phyloP scores from a whole-genome alignment of 2,888 invertebrate species.

The Shargacucullia verbasci region DNA sequence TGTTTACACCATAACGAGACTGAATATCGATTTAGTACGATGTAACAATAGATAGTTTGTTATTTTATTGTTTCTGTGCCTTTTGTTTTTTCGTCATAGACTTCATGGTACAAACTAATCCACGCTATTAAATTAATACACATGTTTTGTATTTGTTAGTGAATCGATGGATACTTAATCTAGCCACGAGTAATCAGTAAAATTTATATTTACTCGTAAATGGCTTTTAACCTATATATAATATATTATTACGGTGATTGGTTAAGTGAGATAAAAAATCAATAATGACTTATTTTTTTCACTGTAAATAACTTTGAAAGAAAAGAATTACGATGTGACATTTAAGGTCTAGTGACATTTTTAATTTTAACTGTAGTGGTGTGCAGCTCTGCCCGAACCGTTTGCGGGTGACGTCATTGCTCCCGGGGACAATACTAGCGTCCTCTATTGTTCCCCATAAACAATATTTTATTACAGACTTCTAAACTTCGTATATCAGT shows the following conservation, averaged over 20 bases:
- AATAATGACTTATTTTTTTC: not conserved
- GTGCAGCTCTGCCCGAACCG: constrained; percentile 54
- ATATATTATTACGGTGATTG: too few species aligned
- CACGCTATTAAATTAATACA: too few species aligned
- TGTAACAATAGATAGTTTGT: not conserved
- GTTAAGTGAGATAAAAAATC: too few species aligned
- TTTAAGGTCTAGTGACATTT: constrained; percentile 46
- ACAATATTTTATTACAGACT: constrained; percentile 76
- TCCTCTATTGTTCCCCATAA: constrained; percentile 73
- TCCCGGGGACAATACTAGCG: constrained; percentile 63
- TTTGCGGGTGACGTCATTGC: constrained; percentile 58
- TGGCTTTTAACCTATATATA: too few species aligned
- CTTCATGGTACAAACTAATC: too few species aligned
- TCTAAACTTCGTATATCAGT: constrained; percentile 56
- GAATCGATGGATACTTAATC: too few species aligned
- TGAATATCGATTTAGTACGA: too few species aligned
- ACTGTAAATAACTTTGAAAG: constrained; percentile 1
- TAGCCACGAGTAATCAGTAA: too few species aligned
- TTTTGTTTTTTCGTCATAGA: constrained; percentile 21
- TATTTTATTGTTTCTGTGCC: constrained; percentile 12
- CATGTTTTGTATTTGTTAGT: too few species aligned
- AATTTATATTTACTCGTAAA: too few species aligned
- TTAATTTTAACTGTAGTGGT: constrained; percentile 52
- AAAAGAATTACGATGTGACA: constrained; percentile 30
- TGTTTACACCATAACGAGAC: constrained; percentile 27